phyloP scores from a whole-genome alignment of 2,888 invertebrate species.

The Cepaea hortensis region DNA sequence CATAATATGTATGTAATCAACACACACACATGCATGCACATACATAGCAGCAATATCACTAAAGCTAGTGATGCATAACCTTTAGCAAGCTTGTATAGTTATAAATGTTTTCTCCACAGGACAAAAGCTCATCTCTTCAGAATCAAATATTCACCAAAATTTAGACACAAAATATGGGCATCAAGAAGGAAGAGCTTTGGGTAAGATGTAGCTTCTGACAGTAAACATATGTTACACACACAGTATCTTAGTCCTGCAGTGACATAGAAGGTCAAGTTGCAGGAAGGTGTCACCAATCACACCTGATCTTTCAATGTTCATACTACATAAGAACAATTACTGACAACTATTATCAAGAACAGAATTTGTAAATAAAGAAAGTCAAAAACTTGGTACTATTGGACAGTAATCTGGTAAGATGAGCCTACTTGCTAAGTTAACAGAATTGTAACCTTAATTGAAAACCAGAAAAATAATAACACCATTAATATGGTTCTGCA shows the following conservation, averaged over 20 bases:
- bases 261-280: not conserved
- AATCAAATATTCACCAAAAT: constrained; percentile 66
- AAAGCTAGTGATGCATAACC: not conserved
- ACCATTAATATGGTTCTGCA: too few relatives aligned
- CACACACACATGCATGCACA: not conserved
- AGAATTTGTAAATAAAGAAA: too few relatives aligned
- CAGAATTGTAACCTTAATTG: too few relatives aligned
- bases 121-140: constrained; percentile 69
- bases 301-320: too few relatives aligned
- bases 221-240: not conserved
- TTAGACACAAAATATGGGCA: constrained; percentile 67
- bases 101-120: constrained; percentile 54
- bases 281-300: too few relatives aligned
- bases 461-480: too few relatives aligned
- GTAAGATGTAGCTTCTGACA: constrained; percentile 54
- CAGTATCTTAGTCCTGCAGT: not conserved
- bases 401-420: too few relatives aligned
- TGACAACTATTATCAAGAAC: too few relatives aligned
- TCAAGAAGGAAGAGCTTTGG: constrained; percentile 67
- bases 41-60: not conserved
- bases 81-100: not conserved
- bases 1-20: too few relatives aligned
- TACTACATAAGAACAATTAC: too few relatives aligned
- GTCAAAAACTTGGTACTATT: too few relatives aligned
- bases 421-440: too few relatives aligned